phyloP scores from a whole-genome alignment of 2,888 invertebrate genomes.

The Uropetala carovei region DNA sequence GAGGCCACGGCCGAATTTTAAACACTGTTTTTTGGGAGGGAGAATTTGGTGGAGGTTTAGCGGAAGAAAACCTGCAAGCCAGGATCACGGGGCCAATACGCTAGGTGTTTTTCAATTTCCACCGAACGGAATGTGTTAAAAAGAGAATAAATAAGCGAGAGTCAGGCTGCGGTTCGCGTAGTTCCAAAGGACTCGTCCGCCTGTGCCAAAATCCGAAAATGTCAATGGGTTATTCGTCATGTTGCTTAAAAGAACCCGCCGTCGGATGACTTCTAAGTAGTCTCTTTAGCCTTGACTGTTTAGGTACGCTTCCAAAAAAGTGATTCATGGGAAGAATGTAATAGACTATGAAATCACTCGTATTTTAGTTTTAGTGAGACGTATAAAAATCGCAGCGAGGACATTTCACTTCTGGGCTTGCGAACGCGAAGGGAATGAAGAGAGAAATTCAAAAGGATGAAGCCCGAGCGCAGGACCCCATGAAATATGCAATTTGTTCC shows the following conservation, averaged over 20 bases:
- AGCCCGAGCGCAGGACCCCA: not conserved
- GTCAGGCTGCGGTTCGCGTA: slow-evolving; percentile 33
- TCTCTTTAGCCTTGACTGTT: slow-evolving; percentile 41
- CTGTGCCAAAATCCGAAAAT: slow-evolving; percentile 54
- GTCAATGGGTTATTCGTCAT: slow-evolving; percentile 56
- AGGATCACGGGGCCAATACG: slow-evolving; percentile 8
- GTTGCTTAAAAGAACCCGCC: slow-evolving; percentile 41
- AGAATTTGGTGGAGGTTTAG: not conserved
- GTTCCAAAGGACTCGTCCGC: not conserved
- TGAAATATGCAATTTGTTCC: not conserved
- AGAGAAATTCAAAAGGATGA: not conserved
- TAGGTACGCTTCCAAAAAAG: not conserved
- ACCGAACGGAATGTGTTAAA: not conserved
- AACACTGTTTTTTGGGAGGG: slow-evolving; percentile 38
- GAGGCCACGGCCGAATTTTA: slow-evolving; percentile 41
- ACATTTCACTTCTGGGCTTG: not conserved
- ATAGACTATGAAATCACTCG: slow-evolving; percentile 9
- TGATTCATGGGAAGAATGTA: slow-evolving; percentile 37
- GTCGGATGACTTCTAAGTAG: not conserved
- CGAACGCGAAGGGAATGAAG: not conserved
- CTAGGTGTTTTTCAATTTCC: slow-evolving; percentile 9
- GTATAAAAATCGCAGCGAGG: not conserved
- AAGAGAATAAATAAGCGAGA: slow-evolving; percentile 3
- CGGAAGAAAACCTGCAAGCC: slow-evolving; percentile 23
- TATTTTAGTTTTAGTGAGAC: slow-evolving; percentile 17